phyloP scores from a whole-genome alignment of 2,888 invertebrate genomes.

The Bhutanitis thaidina region DNA sequence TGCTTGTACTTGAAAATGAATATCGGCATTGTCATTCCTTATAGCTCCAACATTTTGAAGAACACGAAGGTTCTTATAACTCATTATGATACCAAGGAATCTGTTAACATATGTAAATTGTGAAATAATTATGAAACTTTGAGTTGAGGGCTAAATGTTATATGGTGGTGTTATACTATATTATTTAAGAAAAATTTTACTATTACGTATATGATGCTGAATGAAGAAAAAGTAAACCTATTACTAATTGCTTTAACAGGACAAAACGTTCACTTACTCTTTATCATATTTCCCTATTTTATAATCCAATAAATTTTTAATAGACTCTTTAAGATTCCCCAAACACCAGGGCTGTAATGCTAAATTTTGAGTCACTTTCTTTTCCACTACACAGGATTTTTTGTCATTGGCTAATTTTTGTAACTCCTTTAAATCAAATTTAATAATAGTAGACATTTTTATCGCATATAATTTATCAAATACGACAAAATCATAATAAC shows the following conservation, averaged over 20 bases:
- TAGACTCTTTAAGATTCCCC: constrained; percentile 77
- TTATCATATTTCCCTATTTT: constrained; percentile 81
- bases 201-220: no score
- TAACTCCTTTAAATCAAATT: constrained; percentile 76
- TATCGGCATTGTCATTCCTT: constrained; percentile 81
- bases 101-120: constrained; percentile 51
- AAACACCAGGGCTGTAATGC: constrained; percentile 83
- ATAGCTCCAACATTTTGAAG: constrained; percentile 79
- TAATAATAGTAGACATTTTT: constrained; percentile 68
- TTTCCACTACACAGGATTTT: constrained; percentile 79
- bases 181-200: no score
- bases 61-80: constrained; percentile 83
- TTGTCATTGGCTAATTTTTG: constrained; percentile 74
- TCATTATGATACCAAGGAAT: constrained; percentile 83
- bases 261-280: constrained; percentile 67
- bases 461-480: not conserved
- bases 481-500: no score
- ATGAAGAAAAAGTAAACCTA: no score
- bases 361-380: constrained; percentile 77
- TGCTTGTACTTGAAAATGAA: constrained; percentile 83
- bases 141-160: no score
- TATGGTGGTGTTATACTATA: no score
- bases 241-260: not conserved
- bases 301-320: constrained; percentile 79
- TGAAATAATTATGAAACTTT: no score